phyloP scores from a whole-genome alignment of 1,140 invertebrate species.

The Hydropsyche tenuis region DNA sequence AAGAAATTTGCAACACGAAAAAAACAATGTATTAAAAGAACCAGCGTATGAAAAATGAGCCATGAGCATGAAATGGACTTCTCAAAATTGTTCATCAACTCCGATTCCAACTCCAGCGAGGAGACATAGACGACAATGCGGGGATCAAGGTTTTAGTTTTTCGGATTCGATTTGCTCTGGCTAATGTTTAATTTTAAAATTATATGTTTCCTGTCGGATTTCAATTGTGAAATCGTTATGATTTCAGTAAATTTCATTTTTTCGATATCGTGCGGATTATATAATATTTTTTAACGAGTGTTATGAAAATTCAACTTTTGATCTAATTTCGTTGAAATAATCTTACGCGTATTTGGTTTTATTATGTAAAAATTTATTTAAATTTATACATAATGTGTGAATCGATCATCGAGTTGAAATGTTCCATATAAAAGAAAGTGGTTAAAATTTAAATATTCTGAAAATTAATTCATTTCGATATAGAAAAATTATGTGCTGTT shows the following conservation, averaged over 20 bases:
- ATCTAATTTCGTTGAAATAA: too few species aligned
- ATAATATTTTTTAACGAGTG: background rate
- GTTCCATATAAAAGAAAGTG: too few species aligned
- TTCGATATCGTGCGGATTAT: background rate
- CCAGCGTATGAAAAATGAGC: constrained; percentile 54
- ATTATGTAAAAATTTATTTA: background rate
- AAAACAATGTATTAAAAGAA: background rate
- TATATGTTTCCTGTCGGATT: too few species aligned
- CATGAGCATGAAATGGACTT: constrained; percentile 58
- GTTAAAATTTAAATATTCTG: too few species aligned
- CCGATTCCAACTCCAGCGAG: constrained; percentile 55
- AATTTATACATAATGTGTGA: too few species aligned
- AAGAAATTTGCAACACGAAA: background rate
- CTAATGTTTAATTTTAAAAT: constrained; percentile 1
- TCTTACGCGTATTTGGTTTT: background rate
- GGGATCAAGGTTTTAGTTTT: constrained; percentile 58
- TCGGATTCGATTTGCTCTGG: background rate
- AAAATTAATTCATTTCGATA: too few species aligned
- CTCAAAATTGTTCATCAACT: constrained; percentile 49
- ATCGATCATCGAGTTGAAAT: too few species aligned
- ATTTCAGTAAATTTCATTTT: too few species aligned
- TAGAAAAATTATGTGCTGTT: too few species aligned
- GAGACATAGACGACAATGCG: constrained; percentile 60
- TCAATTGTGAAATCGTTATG: too few species aligned
- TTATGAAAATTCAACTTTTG: background rate